Conservation (phyloP, 2,113 vertebrate genomes). For the Pardalotus punctatus region DNA sequence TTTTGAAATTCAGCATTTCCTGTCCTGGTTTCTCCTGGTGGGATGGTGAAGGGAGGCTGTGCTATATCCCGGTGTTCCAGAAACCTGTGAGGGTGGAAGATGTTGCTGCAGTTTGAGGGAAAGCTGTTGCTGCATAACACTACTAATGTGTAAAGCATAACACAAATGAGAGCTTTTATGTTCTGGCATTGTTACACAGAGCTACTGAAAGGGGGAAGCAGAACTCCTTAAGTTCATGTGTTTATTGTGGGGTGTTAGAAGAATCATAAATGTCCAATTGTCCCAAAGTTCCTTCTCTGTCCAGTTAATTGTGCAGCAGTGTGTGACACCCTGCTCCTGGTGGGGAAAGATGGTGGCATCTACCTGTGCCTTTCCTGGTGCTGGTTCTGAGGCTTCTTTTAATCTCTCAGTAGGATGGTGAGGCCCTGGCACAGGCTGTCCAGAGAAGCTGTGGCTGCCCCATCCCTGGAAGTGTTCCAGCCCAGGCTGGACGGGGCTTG, state of each 20-base stretch:
- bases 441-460: not conserved
- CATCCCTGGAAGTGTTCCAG: not conserved
- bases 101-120: not conserved
- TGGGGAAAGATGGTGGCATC: not conserved
- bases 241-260: not conserved
- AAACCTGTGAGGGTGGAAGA: not conserved
- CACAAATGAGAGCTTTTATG: not conserved
- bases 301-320: not conserved
- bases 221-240: rapidly evolving
- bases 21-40: not conserved
- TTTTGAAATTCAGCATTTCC: not conserved
- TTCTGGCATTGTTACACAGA: not conserved
- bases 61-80: not conserved
- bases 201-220: not conserved
- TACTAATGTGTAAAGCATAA: not conserved
- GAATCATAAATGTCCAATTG: not conserved
- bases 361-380: not conserved
- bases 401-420: not conserved
- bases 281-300: not conserved
- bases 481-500: not conserved
- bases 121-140: not conserved
- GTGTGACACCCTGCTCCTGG: not conserved
- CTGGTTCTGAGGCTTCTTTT: not conserved
- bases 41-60: not conserved
- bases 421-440: not conserved